Evolutionary conservation across 2,888 invertebrate genomes (phyloP), one percentile per base, ranked within the genome.

Genomic region (Druceiella hillmani): DNA sequence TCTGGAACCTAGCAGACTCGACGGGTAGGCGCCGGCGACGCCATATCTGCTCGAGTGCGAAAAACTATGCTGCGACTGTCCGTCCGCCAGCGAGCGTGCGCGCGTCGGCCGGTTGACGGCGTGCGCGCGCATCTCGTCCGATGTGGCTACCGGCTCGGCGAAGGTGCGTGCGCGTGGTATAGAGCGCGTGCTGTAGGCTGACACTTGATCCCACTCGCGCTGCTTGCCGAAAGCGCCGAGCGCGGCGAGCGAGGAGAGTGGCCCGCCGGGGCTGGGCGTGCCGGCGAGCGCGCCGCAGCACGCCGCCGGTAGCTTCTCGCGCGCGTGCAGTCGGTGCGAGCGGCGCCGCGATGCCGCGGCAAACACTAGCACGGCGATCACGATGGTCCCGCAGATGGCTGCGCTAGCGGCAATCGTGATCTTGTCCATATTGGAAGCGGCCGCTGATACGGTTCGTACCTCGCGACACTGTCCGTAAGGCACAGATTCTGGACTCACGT

Each of bases 401-500:
- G 91, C 91, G 56, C 90, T 89, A 3, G 91, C 91, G 14, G 88
- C 91, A 55, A 93, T 93, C 35, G 93, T 92, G 55, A 93, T 90
- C 64, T 91, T 92, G 68, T 93, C 93, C 87, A 92, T 90, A 66
- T 90, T 88, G 38, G 88, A 86, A 35, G 87, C 82, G 30, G 86
- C 82, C 11, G 87, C 81, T 31, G 83, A 79, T 31, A 86, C 86
- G 2, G 90, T 91, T 45, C 91, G 81, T 38, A 92, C 87, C 67
- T 93, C 93, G 36, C 88, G 79, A 56, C 93, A 93, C 64, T 89
- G 92, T 43, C 76, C 75, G 65, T 83, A 87, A 32, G 88, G 90
- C 44, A 90, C 88, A 47, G 81, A 84, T 53, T 88, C 87, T 22
- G 90, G 89, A 38, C 85, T 87, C n/a, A 89, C 82, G 62, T 86